phyloP scores from a whole-genome alignment of 1,140 invertebrate species.

The Aporrectodea caliginosa region DNA sequence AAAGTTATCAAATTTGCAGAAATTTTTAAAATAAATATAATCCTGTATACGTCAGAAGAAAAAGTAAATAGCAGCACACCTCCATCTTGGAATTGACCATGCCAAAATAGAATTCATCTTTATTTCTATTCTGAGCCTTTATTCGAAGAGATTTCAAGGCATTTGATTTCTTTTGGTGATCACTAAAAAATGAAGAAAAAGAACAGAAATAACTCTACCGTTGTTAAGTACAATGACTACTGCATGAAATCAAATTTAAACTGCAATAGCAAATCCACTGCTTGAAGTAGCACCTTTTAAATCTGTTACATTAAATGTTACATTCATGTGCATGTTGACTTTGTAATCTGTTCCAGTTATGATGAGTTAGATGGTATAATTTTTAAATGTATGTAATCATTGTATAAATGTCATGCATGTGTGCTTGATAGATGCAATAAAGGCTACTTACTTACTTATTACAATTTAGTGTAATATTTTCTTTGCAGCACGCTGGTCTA shows the following conservation, averaged over 20 bases:
- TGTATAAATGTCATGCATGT: too few species aligned
- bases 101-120: slow-evolving; percentile 97
- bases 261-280: not conserved
- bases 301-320: too few species aligned
- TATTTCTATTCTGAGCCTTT: slow-evolving; percentile 85
- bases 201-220: not conserved
- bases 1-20: not conserved
- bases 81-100: slow-evolving; percentile 88
- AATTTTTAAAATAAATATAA: slow-evolving; percentile 9
- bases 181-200: slow-evolving; percentile 48
- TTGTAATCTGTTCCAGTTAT: too few species aligned
- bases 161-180: slow-evolving; percentile 77
- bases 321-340: too few species aligned
- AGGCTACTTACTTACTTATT: too few species aligned
- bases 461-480: too few species aligned
- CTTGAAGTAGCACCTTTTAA: not conserved
- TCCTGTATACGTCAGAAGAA: too few species aligned
- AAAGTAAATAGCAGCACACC: slow-evolving; percentile 52
- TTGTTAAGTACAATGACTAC: not conserved
- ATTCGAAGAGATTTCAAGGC: slow-evolving; percentile 77
- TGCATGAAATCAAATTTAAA: not conserved
- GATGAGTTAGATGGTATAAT: too few species aligned
- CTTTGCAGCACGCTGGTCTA: too few species aligned
- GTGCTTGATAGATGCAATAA: too few species aligned
- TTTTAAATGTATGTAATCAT: too few species aligned